phyloP scores from a whole-genome alignment of 2,797 vertebrate species.

The Hypotaenidia okinawae region DNA sequence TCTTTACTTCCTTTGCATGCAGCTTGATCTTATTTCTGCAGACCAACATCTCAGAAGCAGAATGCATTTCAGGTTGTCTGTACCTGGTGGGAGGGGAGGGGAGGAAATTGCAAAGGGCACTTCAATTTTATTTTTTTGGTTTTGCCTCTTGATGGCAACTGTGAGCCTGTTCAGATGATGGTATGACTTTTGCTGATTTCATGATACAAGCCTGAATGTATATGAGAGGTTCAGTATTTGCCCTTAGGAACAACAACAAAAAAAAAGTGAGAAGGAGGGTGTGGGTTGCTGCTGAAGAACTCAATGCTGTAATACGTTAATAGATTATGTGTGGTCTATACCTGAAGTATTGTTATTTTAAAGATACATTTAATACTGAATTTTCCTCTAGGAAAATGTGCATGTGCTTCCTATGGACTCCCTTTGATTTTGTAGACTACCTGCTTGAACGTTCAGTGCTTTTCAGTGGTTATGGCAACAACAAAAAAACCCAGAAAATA shows the following conservation, averaged over 20 bases:
- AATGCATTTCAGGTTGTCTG: not conserved
- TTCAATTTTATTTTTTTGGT: not conserved
- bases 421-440: not conserved
- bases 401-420: not conserved
- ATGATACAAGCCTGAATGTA: not conserved
- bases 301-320: not conserved
- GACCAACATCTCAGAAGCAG: not conserved
- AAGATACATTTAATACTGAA: not conserved
- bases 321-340: not conserved
- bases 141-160: constrained; percentile 35
- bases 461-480: not conserved
- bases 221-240: not conserved
- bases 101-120: not conserved
- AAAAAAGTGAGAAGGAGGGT: not conserved
- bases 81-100: not conserved
- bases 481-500: not conserved
- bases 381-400: not conserved
- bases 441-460: not conserved
- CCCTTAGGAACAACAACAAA: not conserved
- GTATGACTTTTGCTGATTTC: not conserved
- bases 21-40: constrained; percentile 17
- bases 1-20: constrained; percentile 44
- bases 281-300: not conserved
- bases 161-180: not conserved
- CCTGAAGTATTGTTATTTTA: not conserved